Conservation (phyloP, 1,140 invertebrate species). For the Diorhabda sublineata region DNA sequence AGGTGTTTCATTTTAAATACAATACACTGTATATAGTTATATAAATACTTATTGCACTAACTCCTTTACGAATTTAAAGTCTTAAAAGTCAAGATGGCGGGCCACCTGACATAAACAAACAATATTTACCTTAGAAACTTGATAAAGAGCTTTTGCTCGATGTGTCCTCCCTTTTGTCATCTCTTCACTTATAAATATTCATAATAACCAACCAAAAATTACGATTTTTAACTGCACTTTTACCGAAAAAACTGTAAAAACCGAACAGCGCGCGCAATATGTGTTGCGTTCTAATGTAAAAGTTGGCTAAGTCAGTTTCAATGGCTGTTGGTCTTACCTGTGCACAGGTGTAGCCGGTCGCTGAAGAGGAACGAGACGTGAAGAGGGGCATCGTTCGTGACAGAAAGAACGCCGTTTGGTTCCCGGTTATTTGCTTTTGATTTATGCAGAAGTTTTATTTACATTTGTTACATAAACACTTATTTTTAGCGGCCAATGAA, state of each 20-base stretch:
- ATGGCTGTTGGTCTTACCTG: slow-evolving; percentile 16
- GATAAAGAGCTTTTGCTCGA: slow-evolving; percentile 50
- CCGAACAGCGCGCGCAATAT: slow-evolving; percentile 1
- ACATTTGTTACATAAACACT: no score
- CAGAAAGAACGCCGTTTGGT: not conserved
- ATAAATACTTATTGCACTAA: no score
- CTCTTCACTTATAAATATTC: slow-evolving; percentile 3
- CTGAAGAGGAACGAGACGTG: slow-evolving; percentile 18
- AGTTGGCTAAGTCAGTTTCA: not conserved
- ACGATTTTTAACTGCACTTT: not conserved
- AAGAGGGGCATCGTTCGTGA: not conserved
- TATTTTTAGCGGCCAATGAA: no score
- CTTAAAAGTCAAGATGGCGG: slow-evolving; percentile 9
- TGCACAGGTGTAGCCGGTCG: slow-evolving; percentile 20
- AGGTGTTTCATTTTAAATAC: no score
- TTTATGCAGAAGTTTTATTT: not conserved
- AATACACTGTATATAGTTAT: no score
- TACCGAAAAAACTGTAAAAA: not conserved
- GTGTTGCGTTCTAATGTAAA: not conserved
- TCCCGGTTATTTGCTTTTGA: not conserved
- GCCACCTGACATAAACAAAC: slow-evolving; percentile 11
- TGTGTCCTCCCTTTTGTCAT: slow-evolving; percentile 41
- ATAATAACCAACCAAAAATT: not conserved
- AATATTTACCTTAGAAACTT: slow-evolving; percentile 57
- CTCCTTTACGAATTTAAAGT: no score